Evolutionary conservation across 2,888 invertebrate genomes (phyloP), one percentile per base, ranked within the genome.

Genomic region (Nasonovia ribisnigri): DNA sequence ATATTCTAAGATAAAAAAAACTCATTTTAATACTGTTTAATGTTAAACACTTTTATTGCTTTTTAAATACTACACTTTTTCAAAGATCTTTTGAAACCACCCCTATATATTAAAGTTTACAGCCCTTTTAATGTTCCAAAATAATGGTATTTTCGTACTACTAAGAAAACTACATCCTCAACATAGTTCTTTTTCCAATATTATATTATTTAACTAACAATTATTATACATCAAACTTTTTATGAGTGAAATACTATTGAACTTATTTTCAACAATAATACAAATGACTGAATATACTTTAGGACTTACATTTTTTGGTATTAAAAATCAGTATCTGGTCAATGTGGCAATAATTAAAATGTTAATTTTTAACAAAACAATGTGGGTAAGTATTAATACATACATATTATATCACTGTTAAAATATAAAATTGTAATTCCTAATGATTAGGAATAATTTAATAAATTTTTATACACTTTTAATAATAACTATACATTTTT

Each of bases 181-280:
- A 5, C 16, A 13, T n/a, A 67, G 67, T 67, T 67, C 60, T 67
- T 67, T 67, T 67, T 67, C 13, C n/a, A 67, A 67, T 67, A 67
- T 67, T 67, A n/a, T 67, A 67, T 67, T 67, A 67, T 67, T n/a
- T 67, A n/a, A 67, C n/a, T n/a, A 67, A 67, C n/a, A 67, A 67
- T 67, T 67, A 67, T n/a, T 67, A n/a, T 67, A 67, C 0, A 67
- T n/a, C n/a, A 3, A 67, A 67, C 67, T 67, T 67, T 67, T 67
- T 67, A 60, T 13, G 29, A 60, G 60, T 67, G 67, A 67, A 67
- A 67, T 67, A n/a, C 67, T n/a, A n/a, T n/a, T 13, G 13, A 67
- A 67, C 67, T 67, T 67, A 60, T 67, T n/a, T 67, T n/a, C 1
- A n/a, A 67, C 13, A 67, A 67, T 67, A 67, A n/a, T 67, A 67